Evolutionary conservation across 2,797 vertebrate species (phyloP).

Genomic region (Tamandua tetradactyla): DNA sequence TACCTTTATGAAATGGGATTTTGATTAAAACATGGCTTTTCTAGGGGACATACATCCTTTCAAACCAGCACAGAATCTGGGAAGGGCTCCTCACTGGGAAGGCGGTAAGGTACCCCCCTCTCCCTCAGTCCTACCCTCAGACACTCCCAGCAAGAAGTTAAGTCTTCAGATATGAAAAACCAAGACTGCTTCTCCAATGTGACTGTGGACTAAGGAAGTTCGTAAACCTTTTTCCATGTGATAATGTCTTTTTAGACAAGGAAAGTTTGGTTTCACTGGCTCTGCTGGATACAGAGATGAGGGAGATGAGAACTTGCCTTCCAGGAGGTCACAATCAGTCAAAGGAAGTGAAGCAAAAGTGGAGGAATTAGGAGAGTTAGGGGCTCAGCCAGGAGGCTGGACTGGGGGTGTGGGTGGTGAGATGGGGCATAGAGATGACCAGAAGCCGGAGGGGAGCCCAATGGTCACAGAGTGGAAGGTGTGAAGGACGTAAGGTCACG

Average conservation of each 20-base stretch:
- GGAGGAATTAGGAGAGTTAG: background rate
- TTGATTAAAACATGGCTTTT: too few species aligned
- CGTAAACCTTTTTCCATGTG: background rate
- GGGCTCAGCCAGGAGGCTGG: background rate
- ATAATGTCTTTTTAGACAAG: background rate
- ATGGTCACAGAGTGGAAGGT: background rate
- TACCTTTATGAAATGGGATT: too few species aligned
- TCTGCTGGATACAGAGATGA: background rate
- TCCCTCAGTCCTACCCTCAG: background rate
- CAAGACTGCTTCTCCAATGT: background rate
- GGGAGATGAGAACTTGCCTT: background rate
- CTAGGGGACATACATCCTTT: too few species aligned
- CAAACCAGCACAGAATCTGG: background rate
- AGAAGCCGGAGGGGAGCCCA: background rate
- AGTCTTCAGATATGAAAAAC: background rate
- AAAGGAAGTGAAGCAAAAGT: background rate
- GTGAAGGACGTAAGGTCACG: background rate
- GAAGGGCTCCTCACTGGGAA: background rate
- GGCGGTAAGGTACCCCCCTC: fast-evolving
- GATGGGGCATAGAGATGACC: background rate
- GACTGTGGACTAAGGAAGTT: background rate
- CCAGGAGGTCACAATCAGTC: too few species aligned
- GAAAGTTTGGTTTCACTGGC: background rate
- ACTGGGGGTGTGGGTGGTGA: background rate
- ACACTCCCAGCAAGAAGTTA: background rate